Base-by-base conservation (phyloP, 2,113 vertebrate genomes). In the Tenrec ecaudatus region DNA sequence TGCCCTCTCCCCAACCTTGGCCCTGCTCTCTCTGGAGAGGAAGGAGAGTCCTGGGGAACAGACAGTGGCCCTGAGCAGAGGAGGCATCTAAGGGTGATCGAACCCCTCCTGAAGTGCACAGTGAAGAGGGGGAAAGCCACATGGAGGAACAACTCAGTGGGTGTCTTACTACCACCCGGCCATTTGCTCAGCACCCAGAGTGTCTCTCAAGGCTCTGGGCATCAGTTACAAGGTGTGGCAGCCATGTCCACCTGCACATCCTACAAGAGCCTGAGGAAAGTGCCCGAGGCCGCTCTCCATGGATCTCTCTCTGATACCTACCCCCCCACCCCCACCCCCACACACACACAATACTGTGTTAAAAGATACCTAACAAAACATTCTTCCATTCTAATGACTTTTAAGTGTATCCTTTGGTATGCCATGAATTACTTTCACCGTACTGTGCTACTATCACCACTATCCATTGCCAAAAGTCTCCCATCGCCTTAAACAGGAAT, bases 1-100 rank as follows among this genome's bases (percentile, higher is more conserved):
- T 66, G 57, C 92, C 91, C 57, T 94, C 93, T 86, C 80, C 80
- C 33, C 73, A 22, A 29, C 53, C n/a, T 36, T 33, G 68, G 83
- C 43, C 31, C 11, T 14, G 66, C 60, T 94, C 19, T 85, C 47
- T 62, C 80, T 15, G 1, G 38, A 27, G 75, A 93, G 94, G 12
- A 91, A 6, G 20, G n/a, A 11, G 9, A 78, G 53, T 88, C 91
- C 85, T 58, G 11, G 82, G 62, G 27, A 93, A n/a, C 43, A 68
- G 43, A 79, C 77, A 66, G 69, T 58, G 43, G 47, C 83, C 76
- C 92, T 31, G 11, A 81, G 71, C 62, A 68, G 68, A 43, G 81
- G 8, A 57, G 19, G 33, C 29, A 11, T 31, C 60, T 43, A 27
- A 82, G 58, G 64, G 19, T 68, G 47, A 82, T 60, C 36, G 64